A percentile compares a stretch with the other conserved stretches of the same genome.
These are phyloP conservation scores for Morpho achilles DNA, from an alignment of 2,888 invertebrate species.

Conservation along the genomic window DNA sequence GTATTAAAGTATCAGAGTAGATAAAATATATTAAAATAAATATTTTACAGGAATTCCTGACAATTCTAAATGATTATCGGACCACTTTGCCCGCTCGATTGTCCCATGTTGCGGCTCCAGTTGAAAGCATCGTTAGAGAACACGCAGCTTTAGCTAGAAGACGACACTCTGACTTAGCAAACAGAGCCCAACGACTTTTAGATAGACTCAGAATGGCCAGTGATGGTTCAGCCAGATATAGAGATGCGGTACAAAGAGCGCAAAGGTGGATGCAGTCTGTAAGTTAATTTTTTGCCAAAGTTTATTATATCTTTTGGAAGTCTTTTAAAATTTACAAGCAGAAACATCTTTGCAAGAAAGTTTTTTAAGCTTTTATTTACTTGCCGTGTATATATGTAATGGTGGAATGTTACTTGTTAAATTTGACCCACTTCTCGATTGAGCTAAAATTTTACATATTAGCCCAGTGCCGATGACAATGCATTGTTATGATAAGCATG, in stretches of 20 bases:
- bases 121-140: constrained; percentile 86
- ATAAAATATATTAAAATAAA: too few species aligned
- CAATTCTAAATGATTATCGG: constrained; percentile 91
- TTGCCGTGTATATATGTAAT: too few species aligned
- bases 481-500: too few species aligned
- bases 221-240: constrained; percentile 78
- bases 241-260: constrained; percentile 90
- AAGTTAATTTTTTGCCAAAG: constrained; percentile 30
- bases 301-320: neutral
- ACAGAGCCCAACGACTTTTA: constrained; percentile 89
- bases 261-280: constrained; percentile 88
- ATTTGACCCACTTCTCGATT: too few species aligned
- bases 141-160: constrained; percentile 88
- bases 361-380: too few species aligned
- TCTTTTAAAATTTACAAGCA: too few species aligned
- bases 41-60: constrained; percentile 84
- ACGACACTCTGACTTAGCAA: constrained; percentile 89
- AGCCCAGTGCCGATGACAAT: too few species aligned
- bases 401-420: too few species aligned
- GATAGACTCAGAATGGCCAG: constrained; percentile 91
- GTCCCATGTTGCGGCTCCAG: constrained; percentile 85
- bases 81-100: constrained; percentile 90
- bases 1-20: too few species aligned
- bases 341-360: too few species aligned
- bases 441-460: too few species aligned